A percentile compares a stretch with the other conserved stretches of the same genome.
Conservation (phyloP, 2,113 vertebrate genomes). For the Sebastes schlegelii region DNA sequence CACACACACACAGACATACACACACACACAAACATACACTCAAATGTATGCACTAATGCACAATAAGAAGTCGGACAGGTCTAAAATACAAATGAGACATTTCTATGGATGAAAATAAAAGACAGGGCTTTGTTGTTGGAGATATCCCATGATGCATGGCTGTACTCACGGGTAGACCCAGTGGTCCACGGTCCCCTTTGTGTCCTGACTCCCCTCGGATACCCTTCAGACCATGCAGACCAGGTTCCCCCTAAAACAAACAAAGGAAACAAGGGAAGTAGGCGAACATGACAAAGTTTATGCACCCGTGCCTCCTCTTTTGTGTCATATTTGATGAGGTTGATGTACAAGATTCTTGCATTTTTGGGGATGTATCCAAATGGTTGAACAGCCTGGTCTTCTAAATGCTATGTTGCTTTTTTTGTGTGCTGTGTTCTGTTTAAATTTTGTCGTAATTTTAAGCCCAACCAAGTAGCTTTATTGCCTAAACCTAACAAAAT, state of each 20-base stretch:
- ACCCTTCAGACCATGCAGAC: slow-evolving; percentile 96
- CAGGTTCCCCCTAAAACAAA: slow-evolving; percentile 93
- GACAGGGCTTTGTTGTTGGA: slow-evolving; percentile 21
- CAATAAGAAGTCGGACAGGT: slow-evolving; percentile 7
- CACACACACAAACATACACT: slow-evolving; percentile 3
- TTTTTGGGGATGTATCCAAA: not conserved
- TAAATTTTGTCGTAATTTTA: no score
- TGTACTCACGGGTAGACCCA: slow-evolving; percentile 99
- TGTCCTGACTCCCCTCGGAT: slow-evolving; percentile 95
- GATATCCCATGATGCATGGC: slow-evolving; percentile 75
- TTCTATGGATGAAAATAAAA: slow-evolving; percentile 3
- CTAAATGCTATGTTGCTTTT: no score
- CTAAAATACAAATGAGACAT: slow-evolving; percentile 4
- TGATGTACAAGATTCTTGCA: not conserved
- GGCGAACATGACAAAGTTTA: not conserved
- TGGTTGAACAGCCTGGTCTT: not conserved
- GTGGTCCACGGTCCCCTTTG: slow-evolving; percentile 98
- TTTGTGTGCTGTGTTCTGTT: no score
- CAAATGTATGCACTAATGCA: not conserved
- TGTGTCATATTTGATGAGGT: not conserved
- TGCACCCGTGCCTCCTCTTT: not conserved
- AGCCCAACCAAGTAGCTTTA: no score
- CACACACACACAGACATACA: not conserved
- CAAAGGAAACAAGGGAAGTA: slow-evolving; percentile 53
- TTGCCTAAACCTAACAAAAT: no score